A percentile compares a stretch with the other conserved stretches of the same genome.
Conservation (phyloP, 2,113 vertebrate genomes). For the Pteropus alecto region DNA sequence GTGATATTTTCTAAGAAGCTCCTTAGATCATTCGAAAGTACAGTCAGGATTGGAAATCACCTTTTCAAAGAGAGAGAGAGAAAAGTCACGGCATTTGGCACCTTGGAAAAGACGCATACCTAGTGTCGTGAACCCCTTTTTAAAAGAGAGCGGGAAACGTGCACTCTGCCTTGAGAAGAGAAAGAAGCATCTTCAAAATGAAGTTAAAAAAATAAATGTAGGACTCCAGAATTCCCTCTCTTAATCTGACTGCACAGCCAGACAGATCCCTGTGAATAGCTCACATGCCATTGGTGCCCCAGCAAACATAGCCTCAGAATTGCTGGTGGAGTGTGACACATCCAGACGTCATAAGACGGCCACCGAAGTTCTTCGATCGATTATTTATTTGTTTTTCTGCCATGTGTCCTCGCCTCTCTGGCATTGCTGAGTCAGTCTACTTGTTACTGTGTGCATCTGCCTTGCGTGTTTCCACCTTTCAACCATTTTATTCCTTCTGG, state of each 20-base stretch:
- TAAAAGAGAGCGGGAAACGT: neutral
- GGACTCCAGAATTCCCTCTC: neutral
- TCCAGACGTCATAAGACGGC: neutral
- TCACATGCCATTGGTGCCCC: neutral
- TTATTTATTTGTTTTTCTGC: neutral
- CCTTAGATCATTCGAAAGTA: neutral
- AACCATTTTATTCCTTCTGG: neutral
- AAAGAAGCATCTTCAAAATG: neutral
- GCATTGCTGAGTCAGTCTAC: too few relatives aligned
- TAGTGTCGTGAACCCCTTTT: neutral
- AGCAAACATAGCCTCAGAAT: accelerated
- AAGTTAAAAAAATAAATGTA: neutral
- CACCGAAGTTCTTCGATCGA: too few relatives aligned
- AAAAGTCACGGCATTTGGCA: neutral
- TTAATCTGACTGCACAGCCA: neutral
- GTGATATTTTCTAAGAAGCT: too few relatives aligned
- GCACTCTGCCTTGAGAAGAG: neutral
- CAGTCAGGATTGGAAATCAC: neutral
- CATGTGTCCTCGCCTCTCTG: neutral
- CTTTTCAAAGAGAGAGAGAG: neutral
- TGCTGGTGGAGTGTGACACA: too few relatives aligned
- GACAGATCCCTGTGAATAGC: accelerated
- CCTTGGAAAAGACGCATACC: neutral
- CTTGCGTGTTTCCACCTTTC: neutral
- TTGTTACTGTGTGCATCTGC: neutral